phyloP scores from a whole-genome alignment of 1,140 invertebrate genomes.

The Chironomus striatipennis region DNA sequence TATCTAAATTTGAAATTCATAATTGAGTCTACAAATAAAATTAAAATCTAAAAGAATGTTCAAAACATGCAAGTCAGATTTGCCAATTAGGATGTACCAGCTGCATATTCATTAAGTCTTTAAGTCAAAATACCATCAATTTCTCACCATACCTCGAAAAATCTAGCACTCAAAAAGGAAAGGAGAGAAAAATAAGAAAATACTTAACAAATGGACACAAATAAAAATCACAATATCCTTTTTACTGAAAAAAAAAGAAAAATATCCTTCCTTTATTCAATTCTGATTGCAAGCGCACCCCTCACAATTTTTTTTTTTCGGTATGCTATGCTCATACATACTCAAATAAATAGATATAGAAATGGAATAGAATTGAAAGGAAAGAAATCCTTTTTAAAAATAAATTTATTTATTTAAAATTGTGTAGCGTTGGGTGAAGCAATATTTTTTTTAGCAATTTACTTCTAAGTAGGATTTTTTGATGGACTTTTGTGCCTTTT shows the following conservation, averaged over 20 bases:
- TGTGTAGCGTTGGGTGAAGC: background rate
- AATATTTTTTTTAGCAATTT: background rate
- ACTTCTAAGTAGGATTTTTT: no score
- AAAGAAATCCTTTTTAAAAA: slow-evolving; percentile 5
- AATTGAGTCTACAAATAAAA: no score
- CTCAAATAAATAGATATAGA: background rate
- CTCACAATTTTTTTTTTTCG: background rate
- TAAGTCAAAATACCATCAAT: no score
- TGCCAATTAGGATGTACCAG: no score
- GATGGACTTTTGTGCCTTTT: background rate
- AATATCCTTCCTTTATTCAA: slow-evolving; percentile 14
- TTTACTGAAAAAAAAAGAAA: background rate
- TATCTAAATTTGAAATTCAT: no score
- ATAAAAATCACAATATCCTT: slow-evolving; percentile 14
- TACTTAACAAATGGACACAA: slow-evolving; percentile 13
- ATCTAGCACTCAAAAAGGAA: background rate
- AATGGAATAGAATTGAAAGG: background rate
- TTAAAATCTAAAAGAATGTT: no score
- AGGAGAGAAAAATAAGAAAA: background rate
- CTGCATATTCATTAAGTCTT: no score
- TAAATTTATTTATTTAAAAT: slow-evolving; percentile 13
- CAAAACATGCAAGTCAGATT: no score
- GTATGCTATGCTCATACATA: background rate
- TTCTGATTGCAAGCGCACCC: background rate
- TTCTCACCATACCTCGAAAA: no score